Base-by-base conservation (phyloP, 1,140 invertebrate species). In the Calliopsis andreniformis region DNA sequence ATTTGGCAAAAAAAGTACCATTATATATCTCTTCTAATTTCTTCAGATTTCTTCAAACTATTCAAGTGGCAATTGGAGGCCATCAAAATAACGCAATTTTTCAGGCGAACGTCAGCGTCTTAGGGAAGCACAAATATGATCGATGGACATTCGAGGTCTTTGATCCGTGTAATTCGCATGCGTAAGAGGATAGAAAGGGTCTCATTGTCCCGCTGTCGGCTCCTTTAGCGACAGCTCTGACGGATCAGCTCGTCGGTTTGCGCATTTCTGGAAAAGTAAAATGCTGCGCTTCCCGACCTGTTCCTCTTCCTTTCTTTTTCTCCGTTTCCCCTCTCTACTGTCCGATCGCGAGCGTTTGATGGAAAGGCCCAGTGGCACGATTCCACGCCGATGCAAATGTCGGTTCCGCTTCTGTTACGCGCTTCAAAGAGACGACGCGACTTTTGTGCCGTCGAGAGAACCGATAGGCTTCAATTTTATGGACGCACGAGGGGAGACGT, bases 141-240 rank as follows among this genome's bases (percentile, higher is more conserved):
- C 83, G 87, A 89, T 89, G 76, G 87, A 72, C 75, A 88, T 89
- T 89, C 45, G 51, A 55, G 79, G 55, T 63, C 58, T 49, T 55
- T 87, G 87, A 89, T 87, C 88, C 87, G 85, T 89, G 77, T 87
- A 87, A 89, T 89, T 89, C 81, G 82, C 83, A 51, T 67, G 30
- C 53, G 82, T 63, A 70, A 88, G 86, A 86, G 87, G 85, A 87
- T 87, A 81, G 61, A 61, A 42, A 30, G 39, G 35, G 61, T 39
- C 70, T 62, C 58, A 84, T 89, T 89, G 85, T 88, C 63, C 80
- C 43, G 59, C 79, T 87, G 87, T 89, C 87, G 77, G 70, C 55
- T 80, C 71, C 53, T 79, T 63, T 39, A 77, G 66, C 75, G 63
- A 63, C 71, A 56, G 62, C 66, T 72, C 70, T 84, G 86, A 83